Evolutionary conservation across 2,113 vertebrate genomes (phyloP), one percentile per base, ranked within the genome.

Genomic region (Hepsetus odoe): DNA sequence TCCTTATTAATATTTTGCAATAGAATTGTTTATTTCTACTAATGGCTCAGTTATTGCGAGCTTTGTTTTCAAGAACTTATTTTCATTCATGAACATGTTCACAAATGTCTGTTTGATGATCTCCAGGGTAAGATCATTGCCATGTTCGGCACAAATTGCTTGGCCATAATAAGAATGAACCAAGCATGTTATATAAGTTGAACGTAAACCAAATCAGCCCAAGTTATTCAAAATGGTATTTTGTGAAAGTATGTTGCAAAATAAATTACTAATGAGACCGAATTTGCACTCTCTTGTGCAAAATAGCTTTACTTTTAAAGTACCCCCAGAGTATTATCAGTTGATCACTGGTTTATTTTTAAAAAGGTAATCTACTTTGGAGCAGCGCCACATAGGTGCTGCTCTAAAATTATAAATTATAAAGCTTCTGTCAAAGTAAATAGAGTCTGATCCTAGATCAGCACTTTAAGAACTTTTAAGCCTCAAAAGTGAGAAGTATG

Each of bases 111-210:
- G 35, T 9, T 33, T 20, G 13, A 3, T 64, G 61, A 35, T 38
- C 61, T 65, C 61, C 33, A 65, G 61, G 33, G 32, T 20, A 22
- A 38, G 61, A 65, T 65, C 35, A 65, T 65, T 65, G 3, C 61
- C 35, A 22, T 38, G 61, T 65, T 22, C 61, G 10, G 61, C 33
- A 56, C 14, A 33, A 32, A 61, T 12, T 65, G 61, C 61, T 65
- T 22, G 61, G 0, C 32, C 33, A 12, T 65, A 65, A 33, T 35
- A 65, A 38, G 35, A 22, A 38, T 2, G 61, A 65, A 35, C 20
- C 35, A n/a, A 22, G 32, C 35, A 65, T 65, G 61, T 64, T 11
- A 35, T 22, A 38, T 65, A 12, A 35, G 35, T 14, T 35, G 61
- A 35, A 5, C 20, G n/a, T 35, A 35, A 32, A 64, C 32, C 2